Conservation (phyloP, 2,797 vertebrate species). For the Amazona ochrocephala region DNA sequence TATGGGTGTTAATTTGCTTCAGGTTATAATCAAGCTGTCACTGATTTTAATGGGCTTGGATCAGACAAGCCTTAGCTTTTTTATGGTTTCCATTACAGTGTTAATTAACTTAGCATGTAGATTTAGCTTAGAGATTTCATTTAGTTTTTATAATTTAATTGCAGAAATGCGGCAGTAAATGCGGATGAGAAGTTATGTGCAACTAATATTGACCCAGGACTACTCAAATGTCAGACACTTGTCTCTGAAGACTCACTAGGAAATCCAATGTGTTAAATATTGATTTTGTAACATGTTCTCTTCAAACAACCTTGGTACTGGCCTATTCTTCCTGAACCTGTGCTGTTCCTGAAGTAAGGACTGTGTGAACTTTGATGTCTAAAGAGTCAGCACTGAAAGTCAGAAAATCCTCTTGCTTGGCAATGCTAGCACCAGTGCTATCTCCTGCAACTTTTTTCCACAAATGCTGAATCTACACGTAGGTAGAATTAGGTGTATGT, state of each 20-base stretch:
- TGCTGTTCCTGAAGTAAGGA: background rate
- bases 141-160: slow-evolving; percentile 57
- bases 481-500: background rate
- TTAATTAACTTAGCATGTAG: slow-evolving; percentile 50
- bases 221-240: slow-evolving; percentile 17
- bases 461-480: background rate
- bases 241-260: slow-evolving; percentile 9
- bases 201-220: slow-evolving; percentile 41
- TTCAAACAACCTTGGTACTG: background rate
- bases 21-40: slow-evolving; percentile 43
- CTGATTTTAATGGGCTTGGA: slow-evolving; percentile 30
- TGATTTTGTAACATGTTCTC: background rate
- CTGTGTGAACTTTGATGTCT: background rate
- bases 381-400: background rate
- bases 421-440: background rate
- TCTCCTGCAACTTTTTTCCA: background rate
- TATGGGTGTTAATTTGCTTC: slow-evolving; percentile 7
- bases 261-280: slow-evolving; percentile 3
- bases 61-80: slow-evolving; percentile 3
- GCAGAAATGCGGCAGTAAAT: background rate
- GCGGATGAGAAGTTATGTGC: slow-evolving; percentile 26
- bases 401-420: background rate
- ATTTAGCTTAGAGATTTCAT: slow-evolving; percentile 35
- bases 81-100: slow-evolving; percentile 16
- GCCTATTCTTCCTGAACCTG: background rate